Percentiles rank a stretch among this genome's conserved stretches.
phyloP scores from a whole-genome alignment of 2,797 vertebrate species.

The Clarias fuscus region DNA sequence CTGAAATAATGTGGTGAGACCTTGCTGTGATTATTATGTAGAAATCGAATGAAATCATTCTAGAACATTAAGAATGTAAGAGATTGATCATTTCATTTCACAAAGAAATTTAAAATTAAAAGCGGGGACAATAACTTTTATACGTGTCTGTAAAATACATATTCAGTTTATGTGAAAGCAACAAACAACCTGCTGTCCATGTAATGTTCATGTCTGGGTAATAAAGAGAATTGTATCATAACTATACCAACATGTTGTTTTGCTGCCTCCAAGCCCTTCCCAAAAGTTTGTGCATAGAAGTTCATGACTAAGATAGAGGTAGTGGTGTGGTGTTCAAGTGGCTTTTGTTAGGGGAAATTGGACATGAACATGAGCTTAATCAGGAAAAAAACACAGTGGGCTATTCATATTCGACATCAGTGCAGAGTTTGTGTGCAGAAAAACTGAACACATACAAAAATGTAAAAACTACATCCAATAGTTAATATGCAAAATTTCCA shows the following conservation, averaged over 20 bases:
- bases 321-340: neutral
- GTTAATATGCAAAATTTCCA: neutral
- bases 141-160: neutral
- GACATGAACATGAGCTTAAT: neutral
- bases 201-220: neutral
- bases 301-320: neutral
- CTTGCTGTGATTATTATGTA: too few relatives aligned
- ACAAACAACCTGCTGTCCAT: neutral
- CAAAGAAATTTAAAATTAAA: too few relatives aligned
- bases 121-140: too few relatives aligned
- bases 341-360: neutral
- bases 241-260: neutral
- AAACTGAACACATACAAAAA: neutral
- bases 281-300: neutral
- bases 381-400: neutral
- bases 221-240: too few relatives aligned
- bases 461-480: neutral
- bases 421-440: neutral
- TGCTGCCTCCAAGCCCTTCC: neutral
- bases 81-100: too few relatives aligned
- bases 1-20: too few relatives aligned
- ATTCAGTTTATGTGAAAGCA: neutral
- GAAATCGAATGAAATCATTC: too few relatives aligned
- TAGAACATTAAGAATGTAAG: too few relatives aligned
- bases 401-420: neutral